These are phyloP conservation scores for Clavelina lepadiformis DNA, from an alignment of 23 tunicate species.

Conservation along the genomic window DNA sequence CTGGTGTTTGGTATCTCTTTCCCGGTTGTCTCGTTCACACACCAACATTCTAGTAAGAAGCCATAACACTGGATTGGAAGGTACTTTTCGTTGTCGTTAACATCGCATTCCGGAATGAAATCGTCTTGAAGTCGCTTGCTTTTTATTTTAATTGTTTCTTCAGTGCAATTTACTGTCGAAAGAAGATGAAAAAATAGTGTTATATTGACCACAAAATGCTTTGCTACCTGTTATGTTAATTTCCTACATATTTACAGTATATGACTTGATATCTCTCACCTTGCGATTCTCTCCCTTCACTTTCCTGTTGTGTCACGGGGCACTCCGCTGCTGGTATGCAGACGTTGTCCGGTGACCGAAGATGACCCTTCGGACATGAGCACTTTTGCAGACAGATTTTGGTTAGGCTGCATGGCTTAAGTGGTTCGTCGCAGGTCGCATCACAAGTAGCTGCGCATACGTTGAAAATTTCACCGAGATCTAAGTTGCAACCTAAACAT, in stretches of 20 bases:
- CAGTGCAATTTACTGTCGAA: not conserved
- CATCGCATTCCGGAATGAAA: slow-evolving; percentile 35
- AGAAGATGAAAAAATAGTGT: not conserved
- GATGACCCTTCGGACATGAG: slow-evolving; percentile 23
- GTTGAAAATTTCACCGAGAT: slow-evolving; percentile 23
- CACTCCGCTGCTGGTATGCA: slow-evolving; percentile 9
- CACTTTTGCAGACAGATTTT: slow-evolving; percentile 24
- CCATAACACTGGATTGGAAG: slow-evolving; percentile 31
- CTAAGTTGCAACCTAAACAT: slow-evolving; percentile 4
- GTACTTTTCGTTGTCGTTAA: slow-evolving; percentile 1
- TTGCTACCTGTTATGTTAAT: no score
- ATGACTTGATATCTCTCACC: no score
- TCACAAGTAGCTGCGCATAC: slow-evolving; percentile 36
- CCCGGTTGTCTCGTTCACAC: slow-evolving; percentile 24
- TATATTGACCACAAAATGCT: no score
- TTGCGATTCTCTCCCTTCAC: no score
- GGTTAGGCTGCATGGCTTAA: slow-evolving; percentile 17
- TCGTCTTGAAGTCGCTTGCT: slow-evolving; percentile 9
- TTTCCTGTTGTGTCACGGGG: no score
- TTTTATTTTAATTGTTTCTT: not conserved
- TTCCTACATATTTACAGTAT: no score
- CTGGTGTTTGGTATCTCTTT: slow-evolving; percentile 10
- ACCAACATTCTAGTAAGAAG: slow-evolving; percentile 32
- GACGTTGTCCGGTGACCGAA: slow-evolving; percentile 3
- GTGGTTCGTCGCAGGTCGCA: slow-evolving; percentile 29